phyloP scores from a whole-genome alignment of 2,113 vertebrate species.

The Apistogramma diplotaenia region DNA sequence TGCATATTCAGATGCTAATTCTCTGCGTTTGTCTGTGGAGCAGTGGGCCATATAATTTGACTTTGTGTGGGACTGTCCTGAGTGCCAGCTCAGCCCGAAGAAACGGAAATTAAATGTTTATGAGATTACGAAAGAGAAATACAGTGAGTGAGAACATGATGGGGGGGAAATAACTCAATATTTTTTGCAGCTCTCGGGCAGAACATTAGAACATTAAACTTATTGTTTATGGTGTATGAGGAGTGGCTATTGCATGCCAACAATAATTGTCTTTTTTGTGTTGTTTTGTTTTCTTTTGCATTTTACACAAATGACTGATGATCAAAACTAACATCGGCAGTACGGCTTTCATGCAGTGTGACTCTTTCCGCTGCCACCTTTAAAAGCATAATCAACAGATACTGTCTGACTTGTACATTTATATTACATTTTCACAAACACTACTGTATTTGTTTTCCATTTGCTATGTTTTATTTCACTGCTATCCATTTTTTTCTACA shows the following conservation, averaged over 20 bases:
- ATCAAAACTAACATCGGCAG: neutral
- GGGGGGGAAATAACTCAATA: neutral
- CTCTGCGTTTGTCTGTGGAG: conserved; percentile 59
- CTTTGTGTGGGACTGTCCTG: conserved; percentile 62
- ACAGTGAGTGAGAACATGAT: neutral
- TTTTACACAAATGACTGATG: neutral
- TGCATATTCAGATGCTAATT: conserved; percentile 75
- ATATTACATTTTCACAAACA: neutral
- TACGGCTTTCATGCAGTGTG: neutral
- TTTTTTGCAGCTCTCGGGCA: neutral
- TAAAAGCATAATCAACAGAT: neutral
- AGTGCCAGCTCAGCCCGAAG: conserved; percentile 43
- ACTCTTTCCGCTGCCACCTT: neutral
- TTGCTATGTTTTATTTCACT: neutral
- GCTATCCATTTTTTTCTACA: neutral
- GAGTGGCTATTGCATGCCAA: neutral
- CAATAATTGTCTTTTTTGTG: neutral
- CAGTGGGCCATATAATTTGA: conserved; percentile 69
- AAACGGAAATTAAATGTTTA: conserved; percentile 63
- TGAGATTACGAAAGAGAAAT: conserved; percentile 35
- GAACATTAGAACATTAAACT: neutral
- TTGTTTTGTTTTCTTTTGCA: neutral
- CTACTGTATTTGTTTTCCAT: neutral
- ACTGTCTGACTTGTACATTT: neutral
- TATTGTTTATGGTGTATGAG: neutral